These are phyloP conservation scores for Penaeus vannamei DNA, from an alignment of 1,140 invertebrate genomes.

Conservation along the genomic window DNA sequence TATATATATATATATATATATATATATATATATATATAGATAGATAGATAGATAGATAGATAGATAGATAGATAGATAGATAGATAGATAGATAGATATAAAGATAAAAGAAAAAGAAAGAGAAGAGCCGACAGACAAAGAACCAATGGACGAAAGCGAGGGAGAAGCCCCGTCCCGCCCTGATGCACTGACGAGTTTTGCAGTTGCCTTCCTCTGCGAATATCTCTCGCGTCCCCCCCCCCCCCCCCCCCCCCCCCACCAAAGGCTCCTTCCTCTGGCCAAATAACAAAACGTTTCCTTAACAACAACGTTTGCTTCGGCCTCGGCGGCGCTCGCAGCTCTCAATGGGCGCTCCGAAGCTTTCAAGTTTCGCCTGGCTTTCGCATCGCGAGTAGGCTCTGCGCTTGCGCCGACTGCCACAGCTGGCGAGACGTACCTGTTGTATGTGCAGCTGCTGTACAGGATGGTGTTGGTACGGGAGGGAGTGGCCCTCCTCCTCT, in stretches of 20 bases:
- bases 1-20: too few relatives aligned
- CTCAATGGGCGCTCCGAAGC: background rate
- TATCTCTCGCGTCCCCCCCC: background rate
- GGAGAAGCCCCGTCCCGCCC: background rate
- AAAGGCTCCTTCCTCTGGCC: too few relatives aligned
- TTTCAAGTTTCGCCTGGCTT: background rate
- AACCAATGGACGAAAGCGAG: background rate
- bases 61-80: too few relatives aligned
- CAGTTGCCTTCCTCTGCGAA: background rate
- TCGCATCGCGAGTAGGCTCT: background rate
- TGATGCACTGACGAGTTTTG: background rate
- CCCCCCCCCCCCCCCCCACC: background rate
- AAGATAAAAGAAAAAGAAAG: background rate
- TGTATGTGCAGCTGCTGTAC: conserved; percentile 40
- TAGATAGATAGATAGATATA: background rate
- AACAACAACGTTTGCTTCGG: too few relatives aligned
- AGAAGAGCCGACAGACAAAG: background rate
- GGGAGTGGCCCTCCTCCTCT: too few relatives aligned
- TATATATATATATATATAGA: too few relatives aligned
- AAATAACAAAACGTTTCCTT: too few relatives aligned
- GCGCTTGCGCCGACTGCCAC: too few relatives aligned
- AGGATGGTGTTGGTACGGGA: background rate
- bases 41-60: too few relatives aligned
- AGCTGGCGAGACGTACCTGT: conserved; percentile 26
- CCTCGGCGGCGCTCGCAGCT: background rate